phyloP scores from a whole-genome alignment of 37 sponge, comb jelly and placozoan species.

The Axinella damicornis region DNA sequence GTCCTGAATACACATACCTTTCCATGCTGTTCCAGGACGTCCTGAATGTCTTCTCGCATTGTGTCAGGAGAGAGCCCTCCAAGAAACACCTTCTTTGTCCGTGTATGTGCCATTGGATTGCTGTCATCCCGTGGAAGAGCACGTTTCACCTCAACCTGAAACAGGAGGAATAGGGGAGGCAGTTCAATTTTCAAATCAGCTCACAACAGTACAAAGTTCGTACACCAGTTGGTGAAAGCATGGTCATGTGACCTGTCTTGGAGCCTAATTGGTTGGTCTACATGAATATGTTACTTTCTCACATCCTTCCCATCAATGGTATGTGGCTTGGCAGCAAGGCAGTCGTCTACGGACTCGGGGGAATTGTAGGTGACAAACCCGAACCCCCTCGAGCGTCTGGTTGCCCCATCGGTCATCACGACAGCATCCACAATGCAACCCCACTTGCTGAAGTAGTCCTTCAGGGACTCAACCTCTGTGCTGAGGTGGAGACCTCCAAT shows the following conservation, averaged over 20 bases:
- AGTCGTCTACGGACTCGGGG: constrained; percentile 8
- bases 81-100: constrained; percentile 68
- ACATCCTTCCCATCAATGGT: constrained; percentile 44
- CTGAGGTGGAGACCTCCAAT: constrained; percentile 55
- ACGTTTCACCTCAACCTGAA: constrained; percentile 55
- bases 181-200: not conserved
- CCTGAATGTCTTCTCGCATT: constrained; percentile 35
- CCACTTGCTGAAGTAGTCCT: constrained; percentile 38
- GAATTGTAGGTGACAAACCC: constrained; percentile 59
- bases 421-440: constrained; percentile 68
- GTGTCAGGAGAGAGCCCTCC: constrained; percentile 69
- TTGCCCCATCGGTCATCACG: constrained; percentile 56
- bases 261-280: not conserved
- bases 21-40: constrained; percentile 36
- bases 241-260: not conserved
- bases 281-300: too few relatives aligned
- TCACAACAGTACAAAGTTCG: not conserved
- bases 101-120: not conserved
- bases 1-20: too few relatives aligned
- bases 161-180: not conserved
- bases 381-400: constrained; percentile 65
- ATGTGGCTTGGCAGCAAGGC: constrained; percentile 41
- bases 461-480: constrained; percentile 43
- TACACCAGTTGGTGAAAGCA: too few relatives aligned
- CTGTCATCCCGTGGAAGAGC: constrained; percentile 63